Evolutionary conservation across 2,113 vertebrate genomes (phyloP).

Genomic region (Callionymus lyra): DNA sequence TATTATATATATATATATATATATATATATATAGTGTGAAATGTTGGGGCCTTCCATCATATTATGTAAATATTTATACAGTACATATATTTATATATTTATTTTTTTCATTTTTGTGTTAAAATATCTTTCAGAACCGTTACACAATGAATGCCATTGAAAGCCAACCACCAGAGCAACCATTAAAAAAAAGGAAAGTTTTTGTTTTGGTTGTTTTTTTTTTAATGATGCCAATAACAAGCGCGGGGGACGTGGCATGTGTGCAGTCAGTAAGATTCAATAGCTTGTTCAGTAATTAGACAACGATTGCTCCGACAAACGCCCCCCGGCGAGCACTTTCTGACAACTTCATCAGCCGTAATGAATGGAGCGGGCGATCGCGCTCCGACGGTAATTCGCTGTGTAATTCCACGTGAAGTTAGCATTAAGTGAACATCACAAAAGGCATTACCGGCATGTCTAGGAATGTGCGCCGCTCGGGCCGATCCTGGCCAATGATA

Average conservation of each 20-base stretch:
- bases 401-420: conserved; percentile 55
- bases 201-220: too few species aligned
- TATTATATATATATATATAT: too few species aligned
- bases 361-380: conserved; percentile 10
- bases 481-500: conserved; percentile 62
- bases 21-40: too few species aligned
- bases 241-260: background rate
- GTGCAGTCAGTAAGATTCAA: conserved; percentile 18
- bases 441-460: conserved; percentile 64
- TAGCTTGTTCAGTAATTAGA: conserved; percentile 25
- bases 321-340: conserved; percentile 1
- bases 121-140: too few species aligned
- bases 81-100: too few species aligned
- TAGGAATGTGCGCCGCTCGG: conserved; percentile 63
- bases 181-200: too few species aligned
- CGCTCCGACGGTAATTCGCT: conserved; percentile 29
- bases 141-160: too few species aligned
- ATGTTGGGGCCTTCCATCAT: too few species aligned
- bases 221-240: background rate
- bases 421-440: conserved; percentile 53
- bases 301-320: conserved; percentile 24
- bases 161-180: background rate
- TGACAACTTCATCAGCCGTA: conserved; percentile 5
- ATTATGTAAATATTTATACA: too few species aligned
- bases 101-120: too few species aligned